A percentile compares a stretch with the other conserved stretches of the same genome.
Conservation (phyloP, 2,888 invertebrate genomes). For the Tipula vernalis region DNA sequence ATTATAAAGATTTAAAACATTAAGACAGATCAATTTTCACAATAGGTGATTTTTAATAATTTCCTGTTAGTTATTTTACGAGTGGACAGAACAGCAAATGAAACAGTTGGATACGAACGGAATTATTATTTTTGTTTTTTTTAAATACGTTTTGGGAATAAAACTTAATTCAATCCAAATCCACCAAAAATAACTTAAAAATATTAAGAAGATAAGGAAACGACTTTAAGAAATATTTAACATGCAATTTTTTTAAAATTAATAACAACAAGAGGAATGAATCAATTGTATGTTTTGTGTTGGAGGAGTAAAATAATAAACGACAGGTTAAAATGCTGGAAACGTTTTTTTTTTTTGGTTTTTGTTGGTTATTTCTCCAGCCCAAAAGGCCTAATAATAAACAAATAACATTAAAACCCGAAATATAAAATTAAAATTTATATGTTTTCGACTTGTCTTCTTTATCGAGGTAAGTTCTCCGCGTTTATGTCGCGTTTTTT, state of each 20-base stretch:
- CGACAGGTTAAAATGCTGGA: neutral
- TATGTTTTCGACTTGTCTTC: neutral
- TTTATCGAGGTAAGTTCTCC: neutral
- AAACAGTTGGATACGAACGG: neutral
- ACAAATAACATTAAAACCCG: neutral
- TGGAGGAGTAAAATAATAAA: neutral
- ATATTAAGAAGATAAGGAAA: neutral
- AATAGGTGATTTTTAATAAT: neutral
- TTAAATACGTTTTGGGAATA: too few species aligned
- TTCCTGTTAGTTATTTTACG: neutral
- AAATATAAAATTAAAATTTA: neutral
- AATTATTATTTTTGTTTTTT: neutral
- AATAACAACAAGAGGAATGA: neutral
- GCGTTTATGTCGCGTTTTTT: neutral
- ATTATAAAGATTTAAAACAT: neutral
- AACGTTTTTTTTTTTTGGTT: neutral
- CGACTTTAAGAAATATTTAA: neutral
- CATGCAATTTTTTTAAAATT: neutral
- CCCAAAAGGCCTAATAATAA: constrained; percentile 4
- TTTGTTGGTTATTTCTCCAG: neutral
- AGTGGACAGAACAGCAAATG: neutral
- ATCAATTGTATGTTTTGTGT: neutral
- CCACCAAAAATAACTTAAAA: neutral
- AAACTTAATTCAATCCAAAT: neutral
- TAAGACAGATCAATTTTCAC: neutral